Percentiles rank a stretch among this genome's conserved stretches.
Conservation (phyloP, 30 jellyfish, hydroid and myxozoan genomes). For the Clytia hemisphaerica region DNA sequence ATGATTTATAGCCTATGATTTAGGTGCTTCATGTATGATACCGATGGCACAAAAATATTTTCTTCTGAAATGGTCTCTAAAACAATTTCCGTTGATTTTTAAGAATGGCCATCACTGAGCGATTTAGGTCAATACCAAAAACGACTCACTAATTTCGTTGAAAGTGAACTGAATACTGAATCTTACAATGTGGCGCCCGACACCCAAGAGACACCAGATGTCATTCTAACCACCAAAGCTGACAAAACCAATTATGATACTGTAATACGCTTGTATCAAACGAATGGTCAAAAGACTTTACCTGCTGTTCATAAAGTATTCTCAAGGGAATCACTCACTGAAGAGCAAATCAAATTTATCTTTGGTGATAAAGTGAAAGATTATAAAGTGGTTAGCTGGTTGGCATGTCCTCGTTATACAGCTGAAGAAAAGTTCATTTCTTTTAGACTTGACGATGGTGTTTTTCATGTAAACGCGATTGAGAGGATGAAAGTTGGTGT, state of each 20-base stretch:
- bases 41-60: too few species aligned
- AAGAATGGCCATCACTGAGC: too few species aligned
- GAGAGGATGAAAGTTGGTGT: not conserved
- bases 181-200: too few species aligned
- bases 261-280: not conserved
- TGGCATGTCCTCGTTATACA: not conserved
- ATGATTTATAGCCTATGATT: too few species aligned
- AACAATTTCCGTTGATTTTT: too few species aligned
- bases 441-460: not conserved
- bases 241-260: too few species aligned
- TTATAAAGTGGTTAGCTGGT: not conserved
- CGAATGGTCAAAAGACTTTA: not conserved
- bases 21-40: too few species aligned
- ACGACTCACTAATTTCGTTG: not conserved
- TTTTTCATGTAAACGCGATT: not conserved
- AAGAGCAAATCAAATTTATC: not conserved
- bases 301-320: not conserved
- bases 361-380: not conserved
- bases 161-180: too few species aligned
- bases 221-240: not conserved
- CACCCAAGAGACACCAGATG: conserved; percentile 1
- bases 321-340: not conserved
- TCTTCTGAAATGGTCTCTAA: too few species aligned
- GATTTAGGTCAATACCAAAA: not conserved
- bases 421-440: not conserved